These are phyloP conservation scores for Chironomus tepperi DNA, from an alignment of 1,140 invertebrate species.

Conservation along the genomic window DNA sequence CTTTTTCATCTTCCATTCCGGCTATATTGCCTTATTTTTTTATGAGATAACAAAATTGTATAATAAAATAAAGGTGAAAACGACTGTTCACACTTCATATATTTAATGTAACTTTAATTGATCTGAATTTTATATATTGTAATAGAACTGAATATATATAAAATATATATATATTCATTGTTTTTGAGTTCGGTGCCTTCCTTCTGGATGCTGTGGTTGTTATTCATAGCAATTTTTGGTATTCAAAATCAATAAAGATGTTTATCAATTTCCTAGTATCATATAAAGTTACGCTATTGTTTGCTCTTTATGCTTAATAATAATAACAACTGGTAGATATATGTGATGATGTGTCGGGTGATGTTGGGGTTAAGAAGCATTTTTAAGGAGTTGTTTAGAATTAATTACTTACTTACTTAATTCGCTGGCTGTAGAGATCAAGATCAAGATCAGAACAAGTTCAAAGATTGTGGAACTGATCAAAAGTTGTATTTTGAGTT, in stretches of 20 bases:
- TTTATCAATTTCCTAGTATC: slow-evolving; percentile 9
- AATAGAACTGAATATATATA: too few species aligned
- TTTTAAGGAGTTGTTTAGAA: too few species aligned
- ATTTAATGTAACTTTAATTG: not conserved
- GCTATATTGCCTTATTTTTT: not conserved
- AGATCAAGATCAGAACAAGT: too few species aligned
- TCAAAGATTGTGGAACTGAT: too few species aligned
- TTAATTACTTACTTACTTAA: too few species aligned
- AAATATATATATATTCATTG: not conserved
- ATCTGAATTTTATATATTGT: not conserved
- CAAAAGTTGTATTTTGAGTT: too few species aligned
- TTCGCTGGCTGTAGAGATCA: too few species aligned
- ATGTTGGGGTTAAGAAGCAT: not conserved
- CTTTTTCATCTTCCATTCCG: not conserved
- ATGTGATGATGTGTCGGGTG: not conserved
- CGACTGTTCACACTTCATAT: slow-evolving; percentile 1
- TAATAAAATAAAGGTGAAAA: slow-evolving; percentile 1
- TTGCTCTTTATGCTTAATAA: not conserved
- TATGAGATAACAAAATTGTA: not conserved
- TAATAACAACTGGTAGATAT: not conserved
- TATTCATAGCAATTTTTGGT: slow-evolving; percentile 14
- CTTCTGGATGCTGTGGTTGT: not conserved
- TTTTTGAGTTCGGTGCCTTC: too few species aligned
- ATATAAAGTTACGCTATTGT: slow-evolving; percentile 1
- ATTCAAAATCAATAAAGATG: slow-evolving; percentile 9